Evolutionary conservation across 2,113 vertebrate species (phyloP).

Genomic region (Abramis brama): DNA sequence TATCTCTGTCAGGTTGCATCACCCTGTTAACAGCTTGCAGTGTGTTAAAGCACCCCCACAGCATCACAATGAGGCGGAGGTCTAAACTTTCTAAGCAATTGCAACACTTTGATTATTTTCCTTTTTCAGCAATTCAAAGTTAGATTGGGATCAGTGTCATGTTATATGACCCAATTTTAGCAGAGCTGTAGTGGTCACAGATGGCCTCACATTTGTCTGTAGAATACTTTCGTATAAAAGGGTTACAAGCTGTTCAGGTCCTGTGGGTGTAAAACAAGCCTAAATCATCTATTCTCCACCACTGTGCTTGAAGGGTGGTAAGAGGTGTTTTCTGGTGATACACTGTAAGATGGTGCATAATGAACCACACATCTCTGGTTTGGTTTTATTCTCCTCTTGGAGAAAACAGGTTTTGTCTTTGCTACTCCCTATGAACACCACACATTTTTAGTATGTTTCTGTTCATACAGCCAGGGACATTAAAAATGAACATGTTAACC

Average conservation of each 20-base stretch:
- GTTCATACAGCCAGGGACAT: not conserved
- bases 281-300: not conserved
- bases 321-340: not conserved
- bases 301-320: not conserved
- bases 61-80: not conserved
- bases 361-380: not conserved
- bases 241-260: conserved; percentile 9
- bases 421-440: not conserved
- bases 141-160: not conserved
- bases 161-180: not conserved
- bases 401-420: not conserved
- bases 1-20: not conserved
- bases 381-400: not conserved
- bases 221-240: conserved; percentile 7
- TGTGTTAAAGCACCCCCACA: not conserved
- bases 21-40: not conserved
- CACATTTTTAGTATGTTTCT: not conserved
- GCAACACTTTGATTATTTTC: not conserved
- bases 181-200: not conserved
- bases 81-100: not conserved
- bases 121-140: not conserved
- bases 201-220: conserved; percentile 5
- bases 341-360: not conserved
- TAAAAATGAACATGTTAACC: not conserved
- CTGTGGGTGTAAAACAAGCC: not conserved